Evolutionary conservation across 2,888 invertebrate genomes (phyloP).

Genomic region (Trichacis sp.): DNA sequence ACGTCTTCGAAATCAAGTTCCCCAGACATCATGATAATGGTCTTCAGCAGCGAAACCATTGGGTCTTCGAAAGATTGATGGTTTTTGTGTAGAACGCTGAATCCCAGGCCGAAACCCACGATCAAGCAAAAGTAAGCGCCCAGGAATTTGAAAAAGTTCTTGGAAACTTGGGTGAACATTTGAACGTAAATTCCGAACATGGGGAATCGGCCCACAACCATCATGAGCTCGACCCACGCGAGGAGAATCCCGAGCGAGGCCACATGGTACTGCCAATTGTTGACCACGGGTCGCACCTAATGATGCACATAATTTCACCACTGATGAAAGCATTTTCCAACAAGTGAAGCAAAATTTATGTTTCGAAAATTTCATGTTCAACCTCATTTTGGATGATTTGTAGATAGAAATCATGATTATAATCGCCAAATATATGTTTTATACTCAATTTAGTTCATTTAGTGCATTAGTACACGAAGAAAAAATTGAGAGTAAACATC

Average conservation of each 20-base stretch:
- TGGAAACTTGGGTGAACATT: conserved; percentile 86
- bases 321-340: too few species aligned
- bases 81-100: conserved; percentile 84
- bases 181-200: conserved; percentile 88
- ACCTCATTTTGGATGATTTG: too few species aligned
- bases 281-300: too few species aligned
- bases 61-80: conserved; percentile 79
- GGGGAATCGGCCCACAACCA: conserved; percentile 87
- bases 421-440: too few species aligned
- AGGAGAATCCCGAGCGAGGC: conserved; percentile 84
- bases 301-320: too few species aligned
- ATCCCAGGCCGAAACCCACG: conserved; percentile 84
- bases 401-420: too few species aligned
- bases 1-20: conserved; percentile 88
- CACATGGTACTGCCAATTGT: conserved; percentile 83
- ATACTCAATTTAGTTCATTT: too few species aligned
- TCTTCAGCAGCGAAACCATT: conserved; percentile 78
- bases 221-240: conserved; percentile 87
- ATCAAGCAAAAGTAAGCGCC: conserved; percentile 84
- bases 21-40: conserved; percentile 90
- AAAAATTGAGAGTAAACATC: too few species aligned
- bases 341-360: too few species aligned
- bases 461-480: too few species aligned
- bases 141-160: conserved; percentile 86
- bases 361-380: too few species aligned